Conservation (phyloP, 2,797 vertebrate species). For the Rhodeus uyekii region DNA sequence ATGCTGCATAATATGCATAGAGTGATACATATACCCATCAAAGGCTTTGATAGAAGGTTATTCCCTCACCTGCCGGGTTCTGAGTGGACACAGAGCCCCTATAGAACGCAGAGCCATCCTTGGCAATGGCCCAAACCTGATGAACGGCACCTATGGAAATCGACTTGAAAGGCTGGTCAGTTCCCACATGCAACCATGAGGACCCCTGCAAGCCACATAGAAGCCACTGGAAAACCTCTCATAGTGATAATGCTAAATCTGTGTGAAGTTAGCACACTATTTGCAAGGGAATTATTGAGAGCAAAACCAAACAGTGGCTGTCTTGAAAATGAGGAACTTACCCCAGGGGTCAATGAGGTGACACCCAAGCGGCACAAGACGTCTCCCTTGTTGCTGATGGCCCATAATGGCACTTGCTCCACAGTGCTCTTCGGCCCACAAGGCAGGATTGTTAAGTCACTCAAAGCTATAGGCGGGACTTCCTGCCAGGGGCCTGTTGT, state of each 20-base stretch:
- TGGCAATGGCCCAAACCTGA: constrained; percentile 94
- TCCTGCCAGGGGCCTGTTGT: constrained; percentile 96
- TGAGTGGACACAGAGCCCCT: constrained; percentile 87
- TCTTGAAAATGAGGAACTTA: constrained; percentile 67
- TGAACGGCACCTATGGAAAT: constrained; percentile 88
- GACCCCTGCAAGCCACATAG: constrained; percentile 84
- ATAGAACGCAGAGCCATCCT: constrained; percentile 93
- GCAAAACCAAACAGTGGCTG: not conserved
- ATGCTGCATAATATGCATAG: not conserved
- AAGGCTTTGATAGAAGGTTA: not conserved
- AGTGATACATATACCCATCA: not conserved
- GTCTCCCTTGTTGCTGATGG: constrained; percentile 94
- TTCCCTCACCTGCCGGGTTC: constrained; percentile 85
- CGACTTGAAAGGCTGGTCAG: constrained; percentile 93
- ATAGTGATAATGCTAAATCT: not conserved
- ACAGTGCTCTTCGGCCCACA: constrained; percentile 68
- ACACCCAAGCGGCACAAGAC: constrained; percentile 93
- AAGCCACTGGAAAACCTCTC: not conserved
- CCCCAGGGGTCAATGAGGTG: constrained; percentile 84
- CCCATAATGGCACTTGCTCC: constrained; percentile 88
- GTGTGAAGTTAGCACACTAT: not conserved
- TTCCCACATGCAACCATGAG: constrained; percentile 96
- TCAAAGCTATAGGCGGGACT: constrained; percentile 85
- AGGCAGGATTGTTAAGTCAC: constrained; percentile 89
- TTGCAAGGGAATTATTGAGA: not conserved